Conservation (phyloP, 2,113 vertebrate species). For the Vidua macroura region DNA sequence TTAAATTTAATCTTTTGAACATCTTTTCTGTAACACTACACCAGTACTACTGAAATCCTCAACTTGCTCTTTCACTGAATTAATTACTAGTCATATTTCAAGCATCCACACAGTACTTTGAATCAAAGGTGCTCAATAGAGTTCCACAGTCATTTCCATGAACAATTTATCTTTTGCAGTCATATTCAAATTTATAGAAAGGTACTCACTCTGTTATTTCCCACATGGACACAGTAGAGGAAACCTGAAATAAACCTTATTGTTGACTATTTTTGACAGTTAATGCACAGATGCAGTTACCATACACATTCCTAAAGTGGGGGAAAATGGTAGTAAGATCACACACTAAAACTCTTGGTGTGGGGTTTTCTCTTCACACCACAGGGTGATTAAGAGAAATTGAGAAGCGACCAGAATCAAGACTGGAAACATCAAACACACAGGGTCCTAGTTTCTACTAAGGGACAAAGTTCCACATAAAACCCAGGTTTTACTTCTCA, state of each 20-base stretch:
- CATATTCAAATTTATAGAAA: neutral
- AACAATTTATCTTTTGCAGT: neutral
- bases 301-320: neutral
- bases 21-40: slow-evolving; percentile 15
- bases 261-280: neutral
- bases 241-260: neutral
- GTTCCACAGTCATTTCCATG: neutral
- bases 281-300: neutral
- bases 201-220: neutral
- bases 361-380: neutral
- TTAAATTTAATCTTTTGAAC: slow-evolving; percentile 18
- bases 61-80: neutral
- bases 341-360: neutral
- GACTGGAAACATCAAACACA: neutral
- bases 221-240: neutral
- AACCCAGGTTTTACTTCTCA: neutral
- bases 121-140: neutral
- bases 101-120: neutral
- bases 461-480: neutral
- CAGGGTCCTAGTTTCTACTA: neutral
- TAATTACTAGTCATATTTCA: slow-evolving; percentile 32
- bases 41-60: neutral
- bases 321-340: neutral
- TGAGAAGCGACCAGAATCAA: neutral
- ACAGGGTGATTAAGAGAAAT: neutral